These are phyloP conservation scores for Drosophila setosimentum DNA, from an alignment of 2,888 invertebrate species.

Conservation along the genomic window DNA sequence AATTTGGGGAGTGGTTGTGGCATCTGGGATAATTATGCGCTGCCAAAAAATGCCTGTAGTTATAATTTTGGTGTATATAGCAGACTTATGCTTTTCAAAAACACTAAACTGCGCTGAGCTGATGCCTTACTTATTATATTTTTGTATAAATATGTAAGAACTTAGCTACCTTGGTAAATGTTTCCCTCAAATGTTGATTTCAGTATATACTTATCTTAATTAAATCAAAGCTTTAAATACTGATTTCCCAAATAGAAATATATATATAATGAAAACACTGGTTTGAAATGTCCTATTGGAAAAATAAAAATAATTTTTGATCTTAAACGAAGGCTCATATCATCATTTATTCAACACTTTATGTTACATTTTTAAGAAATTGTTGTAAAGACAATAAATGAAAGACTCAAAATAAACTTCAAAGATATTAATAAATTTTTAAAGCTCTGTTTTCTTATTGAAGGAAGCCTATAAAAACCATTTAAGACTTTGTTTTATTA, in stretches of 20 bases:
- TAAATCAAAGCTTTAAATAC: neutral
- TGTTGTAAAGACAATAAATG: neutral
- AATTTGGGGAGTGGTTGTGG: neutral
- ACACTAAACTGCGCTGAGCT: neutral
- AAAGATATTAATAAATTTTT: neutral
- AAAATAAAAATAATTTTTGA: neutral
- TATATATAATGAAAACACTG: neutral
- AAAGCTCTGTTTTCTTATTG: neutral
- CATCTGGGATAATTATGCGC: slow-evolving; percentile 22
- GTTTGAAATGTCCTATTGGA: neutral
- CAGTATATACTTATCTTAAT: neutral
- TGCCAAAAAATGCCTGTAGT: slow-evolving; percentile 22
- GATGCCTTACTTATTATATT: neutral
- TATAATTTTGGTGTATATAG: slow-evolving; percentile 4
- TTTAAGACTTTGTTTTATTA: neutral
- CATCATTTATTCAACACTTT: neutral
- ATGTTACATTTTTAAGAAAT: neutral
- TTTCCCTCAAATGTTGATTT: neutral
- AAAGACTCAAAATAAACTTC: neutral
- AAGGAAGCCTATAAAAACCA: neutral
- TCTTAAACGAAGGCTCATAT: neutral
- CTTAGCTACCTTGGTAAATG: neutral
- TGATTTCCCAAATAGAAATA: neutral
- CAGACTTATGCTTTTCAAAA: neutral
- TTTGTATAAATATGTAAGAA: neutral